phyloP scores from a whole-genome alignment of 2,797 vertebrate genomes.

The Malacoraja senta region DNA sequence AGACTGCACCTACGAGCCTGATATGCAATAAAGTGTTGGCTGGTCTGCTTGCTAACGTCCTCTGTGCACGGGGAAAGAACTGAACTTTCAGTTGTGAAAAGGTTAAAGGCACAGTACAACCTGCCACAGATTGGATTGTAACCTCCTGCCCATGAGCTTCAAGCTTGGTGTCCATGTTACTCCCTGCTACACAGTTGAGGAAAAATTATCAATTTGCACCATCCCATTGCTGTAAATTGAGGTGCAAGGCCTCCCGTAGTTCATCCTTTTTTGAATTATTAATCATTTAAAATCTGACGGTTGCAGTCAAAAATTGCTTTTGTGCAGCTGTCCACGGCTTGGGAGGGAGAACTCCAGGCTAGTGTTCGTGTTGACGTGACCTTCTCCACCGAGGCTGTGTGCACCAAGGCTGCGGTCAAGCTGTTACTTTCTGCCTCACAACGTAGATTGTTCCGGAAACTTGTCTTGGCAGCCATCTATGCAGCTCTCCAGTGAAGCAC shows the following conservation, averaged over 20 bases:
- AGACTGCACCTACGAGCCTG: neutral
- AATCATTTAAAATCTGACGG: neutral
- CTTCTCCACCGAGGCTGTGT: too few relatives aligned
- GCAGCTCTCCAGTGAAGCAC: neutral
- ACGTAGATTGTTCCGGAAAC: neutral
- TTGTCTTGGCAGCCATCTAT: constrained; percentile 9
- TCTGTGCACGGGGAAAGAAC: constrained; percentile 21
- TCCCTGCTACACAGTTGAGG: neutral
- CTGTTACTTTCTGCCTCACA: neutral
- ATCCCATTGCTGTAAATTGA: neutral
- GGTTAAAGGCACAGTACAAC: constrained; percentile 4
- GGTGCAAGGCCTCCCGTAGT: neutral
- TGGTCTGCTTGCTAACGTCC: neutral
- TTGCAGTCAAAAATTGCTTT: neutral
- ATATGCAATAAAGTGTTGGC: neutral
- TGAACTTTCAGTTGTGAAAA: neutral
- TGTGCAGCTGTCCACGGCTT: constrained; percentile 13
- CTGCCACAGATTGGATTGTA: neutral
- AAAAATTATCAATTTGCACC: too few relatives aligned
- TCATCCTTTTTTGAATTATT: neutral
- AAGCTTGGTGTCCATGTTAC: neutral
- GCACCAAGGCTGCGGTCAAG: neutral
- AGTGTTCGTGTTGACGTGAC: neutral
- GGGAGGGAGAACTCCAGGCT: constrained; percentile 4
- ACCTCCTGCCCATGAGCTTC: neutral